phyloP scores from a whole-genome alignment of 2,888 invertebrate genomes.

The Cyaniris semiargus region DNA sequence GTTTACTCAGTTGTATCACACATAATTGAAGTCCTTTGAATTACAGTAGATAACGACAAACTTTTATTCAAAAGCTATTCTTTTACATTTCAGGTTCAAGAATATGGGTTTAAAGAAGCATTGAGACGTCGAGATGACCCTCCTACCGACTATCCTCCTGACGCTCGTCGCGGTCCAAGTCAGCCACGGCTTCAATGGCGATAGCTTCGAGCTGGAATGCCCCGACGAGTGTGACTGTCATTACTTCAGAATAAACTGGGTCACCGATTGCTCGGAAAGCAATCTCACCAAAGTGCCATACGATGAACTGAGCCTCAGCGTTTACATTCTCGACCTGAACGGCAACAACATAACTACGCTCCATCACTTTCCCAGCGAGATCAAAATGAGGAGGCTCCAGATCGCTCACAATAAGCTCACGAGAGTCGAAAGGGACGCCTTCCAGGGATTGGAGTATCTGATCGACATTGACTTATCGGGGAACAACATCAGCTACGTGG shows the following conservation, averaged over 20 bases:
- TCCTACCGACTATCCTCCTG: conserved; percentile 52
- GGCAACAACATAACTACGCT: conserved; percentile 83
- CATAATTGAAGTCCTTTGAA: neutral
- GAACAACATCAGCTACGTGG: conserved; percentile 82
- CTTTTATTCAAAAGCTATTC: neutral
- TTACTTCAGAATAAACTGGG: conserved; percentile 88
- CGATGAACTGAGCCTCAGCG: conserved; percentile 84
- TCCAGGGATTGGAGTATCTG: conserved; percentile 83
- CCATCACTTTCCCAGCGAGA: conserved; percentile 83
- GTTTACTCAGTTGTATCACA: neutral
- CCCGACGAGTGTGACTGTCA: conserved; percentile 88
- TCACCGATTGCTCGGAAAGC: conserved; percentile 87
- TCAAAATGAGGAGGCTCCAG: conserved; percentile 85
- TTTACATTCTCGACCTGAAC: conserved; percentile 86
- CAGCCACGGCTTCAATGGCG: conserved; percentile 77
- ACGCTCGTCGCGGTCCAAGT: conserved; percentile 54
- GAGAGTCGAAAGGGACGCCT: conserved; percentile 81
- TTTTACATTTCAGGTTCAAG: conserved; percentile 40
- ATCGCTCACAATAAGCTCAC: conserved; percentile 84
- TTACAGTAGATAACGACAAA: neutral
- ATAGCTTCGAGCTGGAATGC: conserved; percentile 84
- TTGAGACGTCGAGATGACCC: conserved; percentile 55
- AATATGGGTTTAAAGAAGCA: conserved; percentile 46
- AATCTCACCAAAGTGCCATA: conserved; percentile 85
- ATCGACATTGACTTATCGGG: conserved; percentile 86